phyloP scores from a whole-genome alignment of 1,140 invertebrate genomes.

The Maniola jurtina region DNA sequence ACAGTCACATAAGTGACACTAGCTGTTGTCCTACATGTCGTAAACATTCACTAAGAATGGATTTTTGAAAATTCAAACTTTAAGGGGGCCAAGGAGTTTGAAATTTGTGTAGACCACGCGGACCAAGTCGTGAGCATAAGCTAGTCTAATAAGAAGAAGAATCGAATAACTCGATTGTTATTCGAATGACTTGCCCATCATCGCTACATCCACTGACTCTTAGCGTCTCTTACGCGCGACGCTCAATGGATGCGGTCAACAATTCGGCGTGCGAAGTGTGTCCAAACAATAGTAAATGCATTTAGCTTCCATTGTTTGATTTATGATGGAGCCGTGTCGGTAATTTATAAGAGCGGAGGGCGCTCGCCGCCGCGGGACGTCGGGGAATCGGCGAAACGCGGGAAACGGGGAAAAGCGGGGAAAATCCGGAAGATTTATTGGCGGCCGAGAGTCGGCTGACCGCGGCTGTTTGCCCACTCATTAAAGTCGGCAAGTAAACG shows the following conservation, averaged over 20 bases:
- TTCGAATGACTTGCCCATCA: too few species aligned
- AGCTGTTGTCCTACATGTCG: too few species aligned
- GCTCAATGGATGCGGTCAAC: conserved; percentile 37
- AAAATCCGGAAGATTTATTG: conserved; percentile 71
- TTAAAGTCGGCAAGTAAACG: conserved; percentile 72
- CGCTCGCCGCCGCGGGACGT: conserved; percentile 51
- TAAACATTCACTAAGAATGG: too few species aligned
- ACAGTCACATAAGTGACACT: too few species aligned
- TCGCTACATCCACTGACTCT: too few species aligned
- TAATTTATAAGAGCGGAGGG: conserved; percentile 73
- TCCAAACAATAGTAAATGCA: conserved; percentile 75
- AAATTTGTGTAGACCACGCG: too few species aligned
- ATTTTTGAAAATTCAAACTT: too few species aligned
- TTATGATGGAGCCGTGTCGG: conserved; percentile 70
- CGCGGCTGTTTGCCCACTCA: conserved; percentile 71
- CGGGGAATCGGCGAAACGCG: conserved; percentile 68
- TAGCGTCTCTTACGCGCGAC: background rate
- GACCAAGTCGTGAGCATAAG: too few species aligned
- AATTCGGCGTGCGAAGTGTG: conserved; percentile 58
- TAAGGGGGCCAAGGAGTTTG: too few species aligned
- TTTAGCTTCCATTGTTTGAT: conserved; percentile 73
- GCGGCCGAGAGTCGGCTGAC: conserved; percentile 54
- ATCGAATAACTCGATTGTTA: too few species aligned
- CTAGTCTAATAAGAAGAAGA: too few species aligned
- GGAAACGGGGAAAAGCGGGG: conserved; percentile 68